phyloP scores from a whole-genome alignment of 2,113 vertebrate species.

The Labeo rohita region DNA sequence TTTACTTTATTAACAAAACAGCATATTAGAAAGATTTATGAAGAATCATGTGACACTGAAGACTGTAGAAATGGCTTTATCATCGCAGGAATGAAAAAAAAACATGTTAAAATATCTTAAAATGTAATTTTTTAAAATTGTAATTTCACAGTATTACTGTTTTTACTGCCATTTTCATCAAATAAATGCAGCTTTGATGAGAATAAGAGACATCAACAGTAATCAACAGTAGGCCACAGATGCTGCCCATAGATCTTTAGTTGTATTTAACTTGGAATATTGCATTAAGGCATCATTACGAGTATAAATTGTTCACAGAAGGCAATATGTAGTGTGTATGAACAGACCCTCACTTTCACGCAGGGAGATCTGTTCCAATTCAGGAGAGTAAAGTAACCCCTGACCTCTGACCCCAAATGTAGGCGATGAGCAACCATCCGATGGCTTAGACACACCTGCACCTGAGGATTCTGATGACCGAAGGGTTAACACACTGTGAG shows the following conservation, averaged over 20 bases:
- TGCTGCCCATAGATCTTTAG: conserved; percentile 1
- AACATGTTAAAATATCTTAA: no score
- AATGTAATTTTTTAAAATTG: no score
- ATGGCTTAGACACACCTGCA: conserved; percentile 78
- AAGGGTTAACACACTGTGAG: not conserved
- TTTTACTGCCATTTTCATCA: not conserved
- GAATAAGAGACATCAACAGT: not conserved
- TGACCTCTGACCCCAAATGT: conserved; percentile 82
- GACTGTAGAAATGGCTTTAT: not conserved
- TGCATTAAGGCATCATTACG: not conserved
- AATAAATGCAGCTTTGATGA: not conserved
- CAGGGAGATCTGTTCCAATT: conserved; percentile 90
- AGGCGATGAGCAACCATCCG: conserved; percentile 80
- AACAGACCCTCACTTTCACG: conserved; percentile 99
- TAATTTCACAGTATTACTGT: not conserved
- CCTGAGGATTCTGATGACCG: conserved; percentile 74
- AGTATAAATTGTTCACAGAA: not conserved
- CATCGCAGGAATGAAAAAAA: no score
- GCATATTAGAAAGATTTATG: not conserved
- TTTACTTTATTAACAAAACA: not conserved
- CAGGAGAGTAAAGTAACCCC: conserved; percentile 86
- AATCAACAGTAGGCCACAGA: not conserved
- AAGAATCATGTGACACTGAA: not conserved
- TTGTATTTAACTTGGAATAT: conserved; percentile 18
- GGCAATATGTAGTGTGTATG: conserved; percentile 49